Percentiles rank a stretch among this genome's conserved stretches.
Evolutionary conservation across 2,113 vertebrate genomes (phyloP).

Genomic region (Sylvicapra grimmia): DNA sequence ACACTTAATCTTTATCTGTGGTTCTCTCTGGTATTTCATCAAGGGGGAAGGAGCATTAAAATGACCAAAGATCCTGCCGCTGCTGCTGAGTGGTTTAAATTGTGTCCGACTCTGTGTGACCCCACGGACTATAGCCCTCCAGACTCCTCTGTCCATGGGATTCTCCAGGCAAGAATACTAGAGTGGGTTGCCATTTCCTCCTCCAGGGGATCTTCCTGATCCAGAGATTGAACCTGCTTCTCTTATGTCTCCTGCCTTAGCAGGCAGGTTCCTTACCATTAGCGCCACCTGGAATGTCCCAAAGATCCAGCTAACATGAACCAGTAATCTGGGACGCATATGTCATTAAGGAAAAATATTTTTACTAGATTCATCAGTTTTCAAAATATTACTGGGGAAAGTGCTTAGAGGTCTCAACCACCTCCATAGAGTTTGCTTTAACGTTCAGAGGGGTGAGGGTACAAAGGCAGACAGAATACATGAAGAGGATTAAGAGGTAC

Average conservation of each 20-base stretch:
- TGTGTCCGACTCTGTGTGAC: not conserved
- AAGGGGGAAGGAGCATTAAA: not conserved
- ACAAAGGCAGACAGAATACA: fast-evolving
- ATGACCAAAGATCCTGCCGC: not conserved
- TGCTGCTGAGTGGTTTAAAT: not conserved
- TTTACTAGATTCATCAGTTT: not conserved
- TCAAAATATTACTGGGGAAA: not conserved
- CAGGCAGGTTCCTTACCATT: not conserved
- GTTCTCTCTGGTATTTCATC: not conserved
- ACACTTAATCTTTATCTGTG: not conserved
- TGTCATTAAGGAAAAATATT: not conserved
- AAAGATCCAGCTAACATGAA: not conserved
- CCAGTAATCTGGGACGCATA: not conserved
- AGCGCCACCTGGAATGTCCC: not conserved
- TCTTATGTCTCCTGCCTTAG: not conserved
- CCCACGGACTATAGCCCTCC: not conserved
- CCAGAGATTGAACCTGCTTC: not conserved
- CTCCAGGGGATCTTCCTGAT: not conserved
- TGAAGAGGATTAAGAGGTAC: not conserved
- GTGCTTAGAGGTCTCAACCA: not conserved
- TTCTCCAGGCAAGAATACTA: not conserved
- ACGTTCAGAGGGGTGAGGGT: not conserved
- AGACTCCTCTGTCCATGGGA: not conserved
- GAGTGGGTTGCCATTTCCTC: not conserved
- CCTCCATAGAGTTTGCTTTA: not conserved